Base-by-base conservation (phyloP, 2,797 vertebrate genomes). In the Falco peregrinus region DNA sequence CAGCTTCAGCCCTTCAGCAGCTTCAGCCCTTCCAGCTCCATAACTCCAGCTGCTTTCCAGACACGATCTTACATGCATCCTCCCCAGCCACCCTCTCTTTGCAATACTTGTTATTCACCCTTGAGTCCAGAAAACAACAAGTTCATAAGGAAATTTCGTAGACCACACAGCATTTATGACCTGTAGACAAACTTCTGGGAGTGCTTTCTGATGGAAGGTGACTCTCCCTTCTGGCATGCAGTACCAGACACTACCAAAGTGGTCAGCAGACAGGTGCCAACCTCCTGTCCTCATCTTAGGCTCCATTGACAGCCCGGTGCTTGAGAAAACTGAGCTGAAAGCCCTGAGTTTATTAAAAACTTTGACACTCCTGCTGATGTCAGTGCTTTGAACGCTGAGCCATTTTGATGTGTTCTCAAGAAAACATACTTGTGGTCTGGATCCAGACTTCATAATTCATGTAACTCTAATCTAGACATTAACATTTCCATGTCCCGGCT, bases 401-500 rank as follows among this genome's bases (percentile, higher is more conserved):
- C 68, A 69, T 96, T 95, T 91, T 96, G 92, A 96, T 96, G 94
- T 95, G 96, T 89, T 92, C 94, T 93, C 76, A 69, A 84, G 69
- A 95, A 90, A 92, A 95, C 94, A 91, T 95, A 84, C 76, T 93
- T 95, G 89, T 95, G 94, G 94, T 95, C 93, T 96, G 94, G 82
- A 96, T 73, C 47, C 82, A 91, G 96, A 68, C 65, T 94, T 84
- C 13, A 2, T 73, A 71, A 92, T 94, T 93, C 93, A 75, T 91
- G 89, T 89, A 89, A 78, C 84, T 84, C 89, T 95, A 86, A 96
- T 95, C 93, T 93, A 89, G 95, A 79, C 76, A 85, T 92, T 81
- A 94, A 88, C 82, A 20, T 92, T 94, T 82, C 88, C 68, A 29
- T 80, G 91, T 90, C 70, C 77, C 39, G 60, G 56, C 41, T 70